Evolutionary conservation across 2,888 invertebrate genomes (phyloP).

Genomic region (Amiota minor): DNA sequence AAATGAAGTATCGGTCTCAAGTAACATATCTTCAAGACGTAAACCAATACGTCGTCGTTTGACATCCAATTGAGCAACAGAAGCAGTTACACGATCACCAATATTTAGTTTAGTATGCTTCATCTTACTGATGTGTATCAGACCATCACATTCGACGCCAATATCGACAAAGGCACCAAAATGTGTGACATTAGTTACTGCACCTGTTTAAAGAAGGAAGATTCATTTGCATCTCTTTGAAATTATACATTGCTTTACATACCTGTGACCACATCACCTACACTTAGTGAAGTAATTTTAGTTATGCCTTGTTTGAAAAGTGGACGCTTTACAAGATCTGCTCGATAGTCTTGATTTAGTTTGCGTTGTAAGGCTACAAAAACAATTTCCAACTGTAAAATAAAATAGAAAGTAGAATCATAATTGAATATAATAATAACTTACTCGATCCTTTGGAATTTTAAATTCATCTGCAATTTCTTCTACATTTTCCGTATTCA

Average conservation of each 20-base stretch:
- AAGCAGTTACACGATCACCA: constrained; percentile 81
- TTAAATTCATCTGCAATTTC: constrained; percentile 75
- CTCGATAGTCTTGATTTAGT: constrained; percentile 82
- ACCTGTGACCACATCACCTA: constrained; percentile 80
- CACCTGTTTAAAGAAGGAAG: constrained; percentile 75
- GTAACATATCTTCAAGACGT: constrained; percentile 71
- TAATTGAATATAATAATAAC: constrained; percentile 64
- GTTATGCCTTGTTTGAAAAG: constrained; percentile 84
- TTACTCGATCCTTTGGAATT: constrained; percentile 77
- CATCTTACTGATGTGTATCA: constrained; percentile 80
- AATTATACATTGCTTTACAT: constrained; percentile 38
- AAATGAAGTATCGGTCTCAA: constrained; percentile 65
- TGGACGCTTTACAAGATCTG: constrained; percentile 79
- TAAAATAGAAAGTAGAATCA: neutral
- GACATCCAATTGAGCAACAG: constrained; percentile 77
- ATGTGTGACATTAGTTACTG: constrained; percentile 87
- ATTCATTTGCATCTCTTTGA: neutral
- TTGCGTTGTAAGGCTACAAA: constrained; percentile 79
- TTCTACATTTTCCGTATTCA: constrained; percentile 56
- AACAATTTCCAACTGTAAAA: constrained; percentile 65
- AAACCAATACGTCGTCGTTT: constrained; percentile 77
- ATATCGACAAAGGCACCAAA: constrained; percentile 95
- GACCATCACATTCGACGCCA: constrained; percentile 82
- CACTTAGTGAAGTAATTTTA: constrained; percentile 78
- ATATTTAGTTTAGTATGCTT: constrained; percentile 76